Base-by-base conservation (phyloP, 2,888 invertebrate species). In the Xanthia icteritia region DNA sequence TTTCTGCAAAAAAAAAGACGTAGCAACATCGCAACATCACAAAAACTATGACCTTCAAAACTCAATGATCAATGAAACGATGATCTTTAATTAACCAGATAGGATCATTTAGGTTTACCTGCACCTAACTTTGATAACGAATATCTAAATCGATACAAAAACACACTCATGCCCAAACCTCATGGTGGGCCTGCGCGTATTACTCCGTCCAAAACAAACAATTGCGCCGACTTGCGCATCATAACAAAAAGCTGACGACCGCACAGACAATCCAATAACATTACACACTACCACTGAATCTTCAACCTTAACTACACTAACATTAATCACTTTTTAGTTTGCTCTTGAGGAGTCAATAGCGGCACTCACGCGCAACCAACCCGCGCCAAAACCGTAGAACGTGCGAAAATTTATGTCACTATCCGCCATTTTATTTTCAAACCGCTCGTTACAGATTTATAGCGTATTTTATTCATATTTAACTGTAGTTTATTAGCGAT, bases 381-480 rank as follows among this genome's bases (percentile, higher is more conserved):
- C 68, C 68, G 68, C 83, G 86, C 83, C 85, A 82, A 86, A 86
- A 77, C 65, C 73, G 60, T 64, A 79, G 69, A 85, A 76, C 73
- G 76, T 84, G 82, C 73, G 84, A 79, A 88, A 88, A 84, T 90
- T 86, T 85, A 90, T 86, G 88, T 89, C 87, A 89, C 79, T 78
- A 72, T 78, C 71, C 85, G 86, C 89, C 89, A 90, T 90, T 85
- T 89, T 87, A 84, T 85, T 84, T 88, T 81, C 63, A 76, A 83
- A 88, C 79, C 77, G 85, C 80, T 79, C 81, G 82, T 90, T 87
- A 86, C 82, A 77, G 86, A 90, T 92, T 92, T 92, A 90, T 86
- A 82, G 88, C 88, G 88, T 82, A 90, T 90, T 93, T 92, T 90
- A 90, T 90, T 89, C 90, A 88, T 90, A 88, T 90, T 91, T 87